Percentiles rank a stretch among this genome's conserved stretches.
phyloP scores from a whole-genome alignment of 2,888 invertebrate species.

The Scaptomyza caliginosa region DNA sequence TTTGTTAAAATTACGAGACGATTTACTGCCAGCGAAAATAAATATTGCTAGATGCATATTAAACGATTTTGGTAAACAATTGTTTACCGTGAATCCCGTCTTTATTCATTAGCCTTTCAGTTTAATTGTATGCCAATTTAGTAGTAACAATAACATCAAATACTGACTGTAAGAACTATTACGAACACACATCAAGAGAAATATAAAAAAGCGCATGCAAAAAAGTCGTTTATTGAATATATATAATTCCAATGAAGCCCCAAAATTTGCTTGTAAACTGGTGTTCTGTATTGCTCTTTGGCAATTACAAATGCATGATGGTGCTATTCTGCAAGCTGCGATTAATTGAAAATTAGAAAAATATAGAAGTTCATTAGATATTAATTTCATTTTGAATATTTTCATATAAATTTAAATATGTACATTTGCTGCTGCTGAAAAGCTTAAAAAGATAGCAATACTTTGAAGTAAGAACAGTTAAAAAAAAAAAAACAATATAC shows the following conservation, averaged over 20 bases:
- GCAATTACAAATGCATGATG: slow-evolving; percentile 84
- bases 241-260: slow-evolving; percentile 17
- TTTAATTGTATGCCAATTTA: slow-evolving; percentile 1
- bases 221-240: slow-evolving; percentile 22
- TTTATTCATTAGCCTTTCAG: neutral
- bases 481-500: slow-evolving; percentile 9
- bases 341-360: slow-evolving; percentile 60
- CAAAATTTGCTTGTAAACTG: slow-evolving; percentile 8
- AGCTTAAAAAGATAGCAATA: slow-evolving; percentile 73
- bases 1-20: neutral
- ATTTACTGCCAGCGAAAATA: neutral
- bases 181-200: slow-evolving; percentile 40
- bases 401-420: slow-evolving; percentile 9
- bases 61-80: neutral
- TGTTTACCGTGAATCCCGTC: neutral
- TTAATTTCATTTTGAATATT: slow-evolving; percentile 4
- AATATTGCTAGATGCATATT: neutral
- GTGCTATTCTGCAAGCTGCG: slow-evolving; percentile 84
- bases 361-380: slow-evolving; percentile 56
- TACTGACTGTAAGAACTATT: slow-evolving; percentile 40
- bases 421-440: slow-evolving; percentile 44
- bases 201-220: slow-evolving; percentile 48
- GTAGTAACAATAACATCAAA: slow-evolving; percentile 33
- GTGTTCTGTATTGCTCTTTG: slow-evolving; percentile 20
- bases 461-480: slow-evolving; percentile 60